Base-by-base conservation (phyloP, 2,113 vertebrate species). In the Oncorhynchus clarkii region DNA sequence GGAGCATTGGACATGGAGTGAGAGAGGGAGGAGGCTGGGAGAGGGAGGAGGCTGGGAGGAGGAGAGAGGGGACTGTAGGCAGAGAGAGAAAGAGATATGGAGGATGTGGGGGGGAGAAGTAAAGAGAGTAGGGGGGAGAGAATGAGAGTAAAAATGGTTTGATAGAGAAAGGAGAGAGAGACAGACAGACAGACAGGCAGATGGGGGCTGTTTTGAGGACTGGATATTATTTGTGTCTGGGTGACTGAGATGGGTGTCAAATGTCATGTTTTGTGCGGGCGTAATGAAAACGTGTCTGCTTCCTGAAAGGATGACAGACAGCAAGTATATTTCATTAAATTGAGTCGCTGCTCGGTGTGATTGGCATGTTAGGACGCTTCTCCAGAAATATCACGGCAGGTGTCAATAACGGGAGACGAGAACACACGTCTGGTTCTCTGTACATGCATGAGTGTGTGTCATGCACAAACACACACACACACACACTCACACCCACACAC, bases 251-350 rank as follows among this genome's bases (percentile, higher is more conserved):
- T 34, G 73, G 75, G 70, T 65, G 73, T 39, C 74, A 86, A 81
- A 83, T 86, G 84, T 83, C 84, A 84, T 84, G 78, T 90, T 83
- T 73, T 74, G 67, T 81, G 85, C 59, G 75, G 27, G 77, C 24
- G 22, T 90, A 85, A 88, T 89, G 79, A 91, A 90, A 90, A 89
- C 14, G 69, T 77, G 77, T 83, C 74, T 64, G 70, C 57, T 78
- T 71, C 65, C 71, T 79, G 77, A 85, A 76, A 82, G 71, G 51
- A 64, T 89, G 88, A 87, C 67, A 73, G 84, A 84, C 87, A 78
- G 67, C 77, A 85, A 88, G 83, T 82, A 79, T 81, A 87, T 91
- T 90, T 90, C 81, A 89, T 86, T 85, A 82, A 81, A 85, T 82
- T 83, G 71, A 74, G 45, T 74, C 80, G 82, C 80, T 65, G 48